Evolutionary conservation across 2,113 vertebrate species (phyloP).

Genomic region (Myiagra hebetior): DNA sequence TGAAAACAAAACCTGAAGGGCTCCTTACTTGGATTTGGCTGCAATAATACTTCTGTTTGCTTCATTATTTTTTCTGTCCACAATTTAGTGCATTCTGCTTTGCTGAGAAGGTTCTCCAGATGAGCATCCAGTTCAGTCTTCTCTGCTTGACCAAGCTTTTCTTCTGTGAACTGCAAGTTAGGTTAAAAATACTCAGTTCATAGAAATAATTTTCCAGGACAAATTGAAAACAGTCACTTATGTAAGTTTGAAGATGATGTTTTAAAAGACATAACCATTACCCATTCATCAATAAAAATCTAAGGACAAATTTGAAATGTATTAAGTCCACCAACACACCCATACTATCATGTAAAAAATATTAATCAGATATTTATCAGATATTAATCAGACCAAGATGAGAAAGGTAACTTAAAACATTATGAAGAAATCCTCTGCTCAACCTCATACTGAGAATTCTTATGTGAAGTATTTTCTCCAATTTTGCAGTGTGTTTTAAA

Average conservation of each 20-base stretch:
- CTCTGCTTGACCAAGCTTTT: slow-evolving; percentile 96
- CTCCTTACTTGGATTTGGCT: slow-evolving; percentile 96
- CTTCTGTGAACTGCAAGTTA: slow-evolving; percentile 91
- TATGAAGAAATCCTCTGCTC: not conserved
- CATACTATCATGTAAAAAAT: not conserved
- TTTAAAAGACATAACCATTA: not conserved
- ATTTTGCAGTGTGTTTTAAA: not conserved
- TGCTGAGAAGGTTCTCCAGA: slow-evolving; percentile 91
- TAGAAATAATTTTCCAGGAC: not conserved
- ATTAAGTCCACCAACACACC: not conserved
- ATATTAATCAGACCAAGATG: not conserved
- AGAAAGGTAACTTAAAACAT: not conserved
- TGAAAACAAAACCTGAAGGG: not conserved
- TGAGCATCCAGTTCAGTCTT: slow-evolving; percentile 98
- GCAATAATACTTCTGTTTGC: slow-evolving; percentile 94
- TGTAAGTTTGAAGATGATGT: not conserved
- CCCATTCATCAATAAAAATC: not conserved
- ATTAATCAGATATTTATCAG: too few relatives aligned
- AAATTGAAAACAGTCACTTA: not conserved
- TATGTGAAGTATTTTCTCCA: not conserved
- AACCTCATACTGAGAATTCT: not conserved
- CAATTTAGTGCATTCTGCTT: slow-evolving; percentile 93
- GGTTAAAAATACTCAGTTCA: not conserved
- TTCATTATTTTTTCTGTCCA: slow-evolving; percentile 98
- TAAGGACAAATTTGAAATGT: not conserved